Percentiles rank a stretch among this genome's conserved stretches.
Evolutionary conservation across 37 sponge, comb jelly and placozoan species (phyloP).

Genomic region (Spongia lamella): DNA sequence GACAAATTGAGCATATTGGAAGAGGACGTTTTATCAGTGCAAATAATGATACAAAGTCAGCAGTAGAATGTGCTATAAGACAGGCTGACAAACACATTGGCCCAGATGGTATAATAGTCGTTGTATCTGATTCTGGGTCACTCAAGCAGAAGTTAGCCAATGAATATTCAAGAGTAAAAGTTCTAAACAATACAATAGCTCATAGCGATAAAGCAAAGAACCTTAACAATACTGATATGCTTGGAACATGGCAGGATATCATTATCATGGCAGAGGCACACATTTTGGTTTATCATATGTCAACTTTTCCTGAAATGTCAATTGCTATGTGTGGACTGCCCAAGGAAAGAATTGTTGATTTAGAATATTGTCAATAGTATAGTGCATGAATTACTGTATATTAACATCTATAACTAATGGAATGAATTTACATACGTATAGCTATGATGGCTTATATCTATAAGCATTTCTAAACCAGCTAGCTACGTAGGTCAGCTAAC

Average conservation of each 20-base stretch:
- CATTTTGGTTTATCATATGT: background rate
- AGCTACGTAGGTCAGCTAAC: too few relatives aligned
- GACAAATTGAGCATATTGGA: conserved; percentile 8
- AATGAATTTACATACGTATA: too few relatives aligned
- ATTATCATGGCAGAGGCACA: conserved; percentile 38
- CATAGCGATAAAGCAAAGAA: conserved; percentile 33
- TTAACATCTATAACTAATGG: too few relatives aligned
- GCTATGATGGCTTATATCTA: too few relatives aligned
- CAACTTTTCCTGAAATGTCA: conserved; percentile 3
- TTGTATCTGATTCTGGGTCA: conserved; percentile 36
- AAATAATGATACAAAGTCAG: background rate
- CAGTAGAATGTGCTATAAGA: conserved; percentile 30
- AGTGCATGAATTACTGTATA: too few relatives aligned
- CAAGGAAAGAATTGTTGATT: background rate
- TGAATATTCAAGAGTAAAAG: conserved; percentile 9
- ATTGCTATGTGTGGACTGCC: background rate
- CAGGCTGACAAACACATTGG: conserved; percentile 14
- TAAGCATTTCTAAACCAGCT: too few relatives aligned
- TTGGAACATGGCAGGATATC: conserved; percentile 35
- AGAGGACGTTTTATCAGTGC: conserved; percentile 11
- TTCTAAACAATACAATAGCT: conserved; percentile 16
- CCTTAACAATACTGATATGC: background rate
- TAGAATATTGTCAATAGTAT: too few relatives aligned
- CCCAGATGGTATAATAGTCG: conserved; percentile 1
- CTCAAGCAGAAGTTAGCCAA: conserved; percentile 24